Evolutionary conservation across 2,113 vertebrate genomes (phyloP), one percentile per base, ranked within the genome.

Genomic region (Noctilio leporinus): DNA sequence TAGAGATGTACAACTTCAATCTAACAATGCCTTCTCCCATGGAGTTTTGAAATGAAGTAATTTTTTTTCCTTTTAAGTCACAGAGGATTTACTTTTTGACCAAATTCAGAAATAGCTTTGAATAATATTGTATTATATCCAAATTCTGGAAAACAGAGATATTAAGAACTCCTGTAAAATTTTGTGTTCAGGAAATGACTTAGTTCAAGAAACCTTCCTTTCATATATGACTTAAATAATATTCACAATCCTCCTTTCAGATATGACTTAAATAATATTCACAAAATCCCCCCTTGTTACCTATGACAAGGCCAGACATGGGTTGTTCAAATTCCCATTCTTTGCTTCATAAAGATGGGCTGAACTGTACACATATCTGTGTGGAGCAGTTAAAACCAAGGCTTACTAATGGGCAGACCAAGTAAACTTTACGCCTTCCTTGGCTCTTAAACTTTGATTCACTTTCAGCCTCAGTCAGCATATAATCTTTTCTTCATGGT

Each of bases 21-120:
- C 95, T 94, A 97, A 90, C n/a, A 94, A 70, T 75, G 14, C 10
- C 87, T 91, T 55, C 49, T 51, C 83, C 94, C 95, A 38, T 86
- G n/a, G 35, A 51, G 45, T 87, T 97, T 78, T 94, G 77, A 93
- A 80, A 57, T 1, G 47, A 30, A 80, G 15, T 22, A 59, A 72
- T 1, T 88, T 95, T 85, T 78, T 96, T 69, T 0, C 59, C 96
- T 53, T 1, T 24, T 81, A 59, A 64, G 59, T 14, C 11, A 85
- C 4, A 47, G 20, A 33, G 26, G 19, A 8, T 11, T 4, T 94
- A 28, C 94, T 96, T 86, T 93, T 70, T 84, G 40, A 30, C 12
- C 14, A 78, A 64, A 70, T 64, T 35, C 57, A 45, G 65, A 80
- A 86, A 17, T 59, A 93, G 90, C 75, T 94, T 80, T 90, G 67